phyloP scores from a whole-genome alignment of 2,888 invertebrate genomes.

The Amphipyra berbera region DNA sequence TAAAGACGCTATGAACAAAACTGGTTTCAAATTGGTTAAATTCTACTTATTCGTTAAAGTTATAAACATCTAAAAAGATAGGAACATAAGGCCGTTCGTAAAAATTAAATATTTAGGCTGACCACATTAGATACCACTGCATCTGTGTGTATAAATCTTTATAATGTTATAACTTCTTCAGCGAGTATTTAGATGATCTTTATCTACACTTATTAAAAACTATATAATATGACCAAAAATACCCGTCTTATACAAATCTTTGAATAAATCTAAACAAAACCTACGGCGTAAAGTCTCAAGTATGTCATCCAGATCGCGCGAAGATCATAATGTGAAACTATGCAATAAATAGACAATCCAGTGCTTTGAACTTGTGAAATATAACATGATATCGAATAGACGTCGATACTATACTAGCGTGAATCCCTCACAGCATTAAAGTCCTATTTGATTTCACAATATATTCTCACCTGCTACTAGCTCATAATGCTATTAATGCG shows the following conservation, averaged over 20 bases:
- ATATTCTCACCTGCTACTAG: conserved; percentile 44
- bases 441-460: conserved; percentile 34
- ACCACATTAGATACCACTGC: conserved; percentile 25
- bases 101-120: conserved; percentile 47
- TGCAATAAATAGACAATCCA: conserved; percentile 42
- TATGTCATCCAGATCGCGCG: conserved; percentile 26
- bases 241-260: conserved; percentile 55
- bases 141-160: conserved; percentile 28
- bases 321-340: conserved; percentile 26
- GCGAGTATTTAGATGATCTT: conserved; percentile 50
- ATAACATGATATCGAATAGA: conserved; percentile 43
- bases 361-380: conserved; percentile 43
- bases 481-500: conserved; percentile 21
- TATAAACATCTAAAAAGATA: conserved; percentile 55
- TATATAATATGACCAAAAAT: conserved; percentile 59
- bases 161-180: conserved; percentile 37
- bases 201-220: conserved; percentile 50
- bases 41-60: conserved; percentile 53
- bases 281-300: conserved; percentile 24
- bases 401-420: conserved; percentile 15
- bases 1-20: conserved; percentile 33
- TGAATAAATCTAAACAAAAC: conserved; percentile 56
- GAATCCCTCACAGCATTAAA: conserved; percentile 20
- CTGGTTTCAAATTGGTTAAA: conserved; percentile 45
- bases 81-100: conserved; percentile 53